Evolutionary conservation across 2,797 vertebrate genomes (phyloP), one percentile per base, ranked within the genome.

Genomic region (Chromis chromis): DNA sequence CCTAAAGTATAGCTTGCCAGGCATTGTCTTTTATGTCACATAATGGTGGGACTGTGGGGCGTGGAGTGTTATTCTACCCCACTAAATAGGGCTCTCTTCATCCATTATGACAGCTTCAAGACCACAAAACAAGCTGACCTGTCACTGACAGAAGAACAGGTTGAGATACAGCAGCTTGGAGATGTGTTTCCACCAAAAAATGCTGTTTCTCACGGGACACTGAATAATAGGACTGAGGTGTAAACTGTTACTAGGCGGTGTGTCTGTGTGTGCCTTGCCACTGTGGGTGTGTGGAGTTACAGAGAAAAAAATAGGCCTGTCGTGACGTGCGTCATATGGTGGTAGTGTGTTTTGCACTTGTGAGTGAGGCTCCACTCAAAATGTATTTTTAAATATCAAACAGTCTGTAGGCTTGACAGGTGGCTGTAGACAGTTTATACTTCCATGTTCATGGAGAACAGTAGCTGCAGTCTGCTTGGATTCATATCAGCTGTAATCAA

Each of bases 341-440:
- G 86, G 85, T 66, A 79, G 80, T 56, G 78, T 91, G 87, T 84
- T 90, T 90, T 89, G 87, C 80, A 76, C 78, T 85, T 39, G 10
- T 49, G 76, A 74, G 75, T 44, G 60, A 84, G 55, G 86, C 76
- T 91, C 87, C 83, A 84, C 78, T 89, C 62, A 83, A 85, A 90
- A 83, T 79, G 78, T 84, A 69, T 76, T 88, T 90, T 71, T 79
- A 75, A 88, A 79, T 81, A 90, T 89, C 78, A 68, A 72, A 88
- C 84, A 83, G 70, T 82, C 70, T 70, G 65, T 36, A 68, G 60
- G 57, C 27, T 62, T 76, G 74, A 81, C 70, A 84, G 80, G 73
- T 82, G 84, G 69, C 73, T 65, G 44, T 44, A 58, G 68, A 79
- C 76, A 40, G 36, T 65, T 75, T 19, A 17, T 44, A 4, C 46